Evolutionary conservation across 2,888 invertebrate species (phyloP).

Genomic region (Ganaspis brasiliensis): DNA sequence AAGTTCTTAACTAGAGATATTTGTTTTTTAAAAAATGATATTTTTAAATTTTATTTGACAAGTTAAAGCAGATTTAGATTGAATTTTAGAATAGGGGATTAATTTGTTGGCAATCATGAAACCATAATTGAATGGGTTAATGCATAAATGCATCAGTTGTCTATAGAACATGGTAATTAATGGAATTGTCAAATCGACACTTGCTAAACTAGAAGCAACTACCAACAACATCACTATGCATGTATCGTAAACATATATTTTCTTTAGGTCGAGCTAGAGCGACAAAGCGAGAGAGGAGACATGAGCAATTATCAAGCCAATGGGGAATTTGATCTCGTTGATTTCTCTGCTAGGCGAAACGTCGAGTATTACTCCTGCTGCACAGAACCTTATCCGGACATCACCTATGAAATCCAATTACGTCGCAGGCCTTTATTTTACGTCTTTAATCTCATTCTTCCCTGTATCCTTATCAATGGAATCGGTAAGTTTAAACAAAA

Average conservation of each 20-base stretch:
- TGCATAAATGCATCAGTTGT: slow-evolving; percentile 17
- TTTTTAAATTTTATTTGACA: no score
- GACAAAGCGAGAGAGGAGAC: slow-evolving; percentile 91
- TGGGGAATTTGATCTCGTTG: slow-evolving; percentile 92
- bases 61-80: no score
- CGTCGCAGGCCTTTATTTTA: slow-evolving; percentile 91
- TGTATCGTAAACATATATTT: slow-evolving; percentile 8
- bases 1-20: no score
- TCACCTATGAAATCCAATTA: slow-evolving; percentile 90
- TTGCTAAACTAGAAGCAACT: neutral
- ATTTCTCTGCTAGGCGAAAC: slow-evolving; percentile 88
- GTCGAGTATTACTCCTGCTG: slow-evolving; percentile 91
- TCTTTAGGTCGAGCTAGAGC: slow-evolving; percentile 87
- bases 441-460: slow-evolving; percentile 92
- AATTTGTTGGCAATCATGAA: neutral
- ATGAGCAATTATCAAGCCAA: slow-evolving; percentile 95
- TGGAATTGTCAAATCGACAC: slow-evolving; percentile 17
- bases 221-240: neutral
- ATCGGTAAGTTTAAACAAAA: slow-evolving; percentile 85
- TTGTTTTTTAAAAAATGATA: no score
- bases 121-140: neutral
- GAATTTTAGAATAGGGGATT: neutral
- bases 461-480: slow-evolving; percentile 92
- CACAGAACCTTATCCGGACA: slow-evolving; percentile 91
- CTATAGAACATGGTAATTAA: slow-evolving; percentile 21